These are phyloP conservation scores for Rhynchopsitta pachyrhyncha DNA, from an alignment of 2,113 vertebrate genomes.

Conservation along the genomic window DNA sequence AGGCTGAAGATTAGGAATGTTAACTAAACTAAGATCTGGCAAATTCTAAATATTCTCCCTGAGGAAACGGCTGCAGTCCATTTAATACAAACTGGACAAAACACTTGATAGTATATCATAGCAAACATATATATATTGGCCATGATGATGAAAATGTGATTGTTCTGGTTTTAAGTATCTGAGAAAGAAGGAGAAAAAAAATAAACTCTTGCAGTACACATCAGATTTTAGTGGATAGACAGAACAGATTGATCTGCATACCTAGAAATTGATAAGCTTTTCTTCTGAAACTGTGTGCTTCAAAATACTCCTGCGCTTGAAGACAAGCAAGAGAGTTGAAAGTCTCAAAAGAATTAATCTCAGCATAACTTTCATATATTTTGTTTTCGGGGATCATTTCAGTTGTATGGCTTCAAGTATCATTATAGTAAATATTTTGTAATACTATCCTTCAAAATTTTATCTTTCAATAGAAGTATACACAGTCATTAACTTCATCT, in stretches of 20 bases:
- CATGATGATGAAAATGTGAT: neutral
- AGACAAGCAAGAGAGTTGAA: neutral
- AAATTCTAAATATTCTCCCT: neutral
- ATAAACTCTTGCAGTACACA: rapidly evolving
- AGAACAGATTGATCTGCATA: neutral
- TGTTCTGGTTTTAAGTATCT: neutral
- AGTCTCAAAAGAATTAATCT: neutral
- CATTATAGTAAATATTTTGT: neutral
- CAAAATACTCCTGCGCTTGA: neutral
- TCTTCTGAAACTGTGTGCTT: neutral
- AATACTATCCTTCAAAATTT: neutral
- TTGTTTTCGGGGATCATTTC: neutral
- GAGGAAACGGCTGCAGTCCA: neutral
- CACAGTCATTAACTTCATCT: neutral
- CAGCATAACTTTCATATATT: neutral
- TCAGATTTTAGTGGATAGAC: neutral
- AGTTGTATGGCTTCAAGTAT: neutral
- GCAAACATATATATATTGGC: neutral
- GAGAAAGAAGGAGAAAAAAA: neutral
- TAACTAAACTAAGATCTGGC: neutral
- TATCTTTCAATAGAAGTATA: neutral
- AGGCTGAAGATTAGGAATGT: neutral
- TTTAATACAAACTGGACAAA: neutral
- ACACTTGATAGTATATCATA: neutral
- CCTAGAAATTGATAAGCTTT: neutral